Evolutionary conservation across 2,797 vertebrate species (phyloP), one percentile per base, ranked within the genome.

Genomic region (Dipus sagitta): DNA sequence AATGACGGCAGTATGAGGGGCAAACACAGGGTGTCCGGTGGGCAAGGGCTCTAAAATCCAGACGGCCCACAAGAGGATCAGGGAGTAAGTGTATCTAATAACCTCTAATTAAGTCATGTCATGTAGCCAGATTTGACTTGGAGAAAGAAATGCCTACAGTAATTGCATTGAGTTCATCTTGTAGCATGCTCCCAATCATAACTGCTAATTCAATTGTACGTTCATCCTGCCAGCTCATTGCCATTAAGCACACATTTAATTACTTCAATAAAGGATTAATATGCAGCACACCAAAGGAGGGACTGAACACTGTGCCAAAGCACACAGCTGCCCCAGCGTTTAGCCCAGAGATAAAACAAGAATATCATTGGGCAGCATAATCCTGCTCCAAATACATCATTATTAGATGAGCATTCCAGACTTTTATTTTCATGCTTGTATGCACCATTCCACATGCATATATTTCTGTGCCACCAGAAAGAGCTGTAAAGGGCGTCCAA

Each of bases 211-310:
- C 99, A 99, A 99, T 99, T 99, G 98, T 98, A 98, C 98, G 96
- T 98, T 99, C 98, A 98, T 99, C 99, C 99, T 99, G 99, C 99
- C 99, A 99, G 98, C 99, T 99, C 99, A 92, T 98, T 98, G 98
- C 99, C 99, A 99, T 99, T 99, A 99, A 98, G 99, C 98, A 97
- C 98, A 98, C 99, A 98, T 99, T 99, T 99, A 99, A 99, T 99
- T 99, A 99, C 99, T 98, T 98, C 98, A 98, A 99, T 99, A 99
- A 99, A 99, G 99, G 98, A 99, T 99, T 99, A 99, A 99, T 99
- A 99, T 99, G 99, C 99, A 98, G 98, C 97, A 91, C 99, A 99
- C 99, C 99, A 99, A 98, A 98, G 98, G 94, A 98, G 97, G 97
- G 98, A 98, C 98, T 97, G 98, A 98, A 97, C 94, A 97, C 97